Conservation (phyloP, 2,888 invertebrate genomes). For the Anthrax anthrax region DNA sequence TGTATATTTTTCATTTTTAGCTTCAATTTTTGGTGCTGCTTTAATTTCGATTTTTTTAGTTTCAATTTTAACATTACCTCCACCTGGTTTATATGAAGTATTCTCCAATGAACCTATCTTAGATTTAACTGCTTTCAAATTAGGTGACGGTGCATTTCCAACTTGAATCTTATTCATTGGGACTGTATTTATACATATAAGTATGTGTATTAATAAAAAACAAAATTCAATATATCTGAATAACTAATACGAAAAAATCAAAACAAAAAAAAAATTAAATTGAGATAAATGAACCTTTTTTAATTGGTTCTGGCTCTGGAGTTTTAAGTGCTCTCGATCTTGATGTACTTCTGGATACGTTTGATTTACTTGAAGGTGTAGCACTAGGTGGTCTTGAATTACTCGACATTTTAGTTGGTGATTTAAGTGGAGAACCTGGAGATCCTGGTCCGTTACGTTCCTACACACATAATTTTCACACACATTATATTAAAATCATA, state of each 20-base stretch:
- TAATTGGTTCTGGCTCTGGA: conserved; percentile 52
- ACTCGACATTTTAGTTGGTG: conserved; percentile 38
- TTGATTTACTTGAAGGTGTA: conserved; percentile 34
- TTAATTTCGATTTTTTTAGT: conserved; percentile 73
- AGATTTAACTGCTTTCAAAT: conserved; percentile 78
- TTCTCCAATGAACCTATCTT: conserved; percentile 89
- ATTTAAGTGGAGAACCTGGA: conserved; percentile 56
- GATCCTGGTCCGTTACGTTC: conserved; percentile 52
- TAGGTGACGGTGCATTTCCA: conserved; percentile 82
- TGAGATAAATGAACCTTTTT: conserved; percentile 46
- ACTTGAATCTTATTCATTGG: conserved; percentile 91
- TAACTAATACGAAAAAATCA: background rate
- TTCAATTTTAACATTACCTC: conserved; percentile 78
- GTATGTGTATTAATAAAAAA: background rate
- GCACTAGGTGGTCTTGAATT: conserved; percentile 34
- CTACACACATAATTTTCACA: conserved; percentile 16
- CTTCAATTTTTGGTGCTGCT: conserved; percentile 74
- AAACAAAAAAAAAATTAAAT: background rate
- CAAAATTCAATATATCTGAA: background rate
- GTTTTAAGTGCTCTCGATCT: conserved; percentile 43
- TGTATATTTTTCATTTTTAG: conserved; percentile 75
- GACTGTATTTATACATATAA: conserved; percentile 30
- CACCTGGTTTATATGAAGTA: conserved; percentile 75
- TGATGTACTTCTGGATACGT: conserved; percentile 33
- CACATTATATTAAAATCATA: too few species aligned